These are phyloP conservation scores for Anisognathus igniventris DNA, from an alignment of 2,797 vertebrate genomes.

Conservation along the genomic window DNA sequence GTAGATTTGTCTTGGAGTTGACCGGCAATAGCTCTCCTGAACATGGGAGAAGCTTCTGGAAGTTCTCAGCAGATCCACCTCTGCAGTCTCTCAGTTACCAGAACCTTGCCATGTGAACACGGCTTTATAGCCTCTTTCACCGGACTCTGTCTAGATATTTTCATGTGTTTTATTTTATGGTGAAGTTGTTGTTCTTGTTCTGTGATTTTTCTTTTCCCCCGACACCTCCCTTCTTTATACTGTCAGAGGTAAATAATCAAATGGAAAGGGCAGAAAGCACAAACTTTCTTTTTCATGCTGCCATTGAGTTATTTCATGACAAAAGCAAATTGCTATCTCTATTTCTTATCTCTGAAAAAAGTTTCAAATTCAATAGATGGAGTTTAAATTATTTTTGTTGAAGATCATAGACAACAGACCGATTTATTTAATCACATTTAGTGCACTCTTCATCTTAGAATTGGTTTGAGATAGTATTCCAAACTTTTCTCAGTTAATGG, in stretches of 20 bases:
- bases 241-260: neutral
- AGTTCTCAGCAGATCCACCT: neutral
- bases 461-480: neutral
- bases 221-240: neutral
- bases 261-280: neutral
- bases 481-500: neutral
- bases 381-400: slow-evolving; percentile 13
- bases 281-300: neutral
- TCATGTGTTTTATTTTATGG: neutral
- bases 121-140: neutral
- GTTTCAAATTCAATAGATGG: slow-evolving; percentile 4
- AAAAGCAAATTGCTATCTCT: slow-evolving; percentile 19
- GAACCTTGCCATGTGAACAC: neutral
- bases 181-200: neutral
- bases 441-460: neutral
- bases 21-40: neutral
- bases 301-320: neutral
- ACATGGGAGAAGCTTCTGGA: neutral
- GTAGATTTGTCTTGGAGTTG: rapidly evolving
- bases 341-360: slow-evolving; percentile 18
- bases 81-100: neutral
- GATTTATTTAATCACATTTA: slow-evolving; percentile 15
- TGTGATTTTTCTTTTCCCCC: rapidly evolving
- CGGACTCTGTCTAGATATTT: neutral
- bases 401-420: neutral